Evolutionary conservation across 1,140 invertebrate genomes (phyloP).

Genomic region (Portunus trituberculatus): DNA sequence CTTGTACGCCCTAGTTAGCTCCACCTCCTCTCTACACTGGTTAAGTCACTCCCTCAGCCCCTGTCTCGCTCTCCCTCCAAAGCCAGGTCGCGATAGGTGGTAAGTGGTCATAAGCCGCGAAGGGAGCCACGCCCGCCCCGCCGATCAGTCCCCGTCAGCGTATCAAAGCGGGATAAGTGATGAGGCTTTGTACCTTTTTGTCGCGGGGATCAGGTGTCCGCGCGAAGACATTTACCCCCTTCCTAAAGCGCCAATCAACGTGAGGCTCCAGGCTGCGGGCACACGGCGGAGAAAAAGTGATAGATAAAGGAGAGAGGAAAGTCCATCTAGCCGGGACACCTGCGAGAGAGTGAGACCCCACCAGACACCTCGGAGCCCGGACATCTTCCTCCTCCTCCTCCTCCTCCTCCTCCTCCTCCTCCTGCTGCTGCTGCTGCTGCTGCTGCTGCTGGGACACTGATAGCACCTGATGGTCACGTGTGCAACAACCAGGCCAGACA

Average conservation of each 20-base stretch:
- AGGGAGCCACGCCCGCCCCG: not conserved
- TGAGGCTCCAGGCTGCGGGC: not conserved
- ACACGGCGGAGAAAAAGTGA: not conserved
- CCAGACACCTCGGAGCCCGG: not conserved
- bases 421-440: not conserved
- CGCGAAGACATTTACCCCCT: not conserved
- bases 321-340: not conserved
- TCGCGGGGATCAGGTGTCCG: not conserved
- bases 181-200: not conserved
- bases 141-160: conserved; percentile 5
- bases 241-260: not conserved
- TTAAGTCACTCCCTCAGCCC: no score
- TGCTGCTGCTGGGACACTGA: no score
- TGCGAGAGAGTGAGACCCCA: not conserved
- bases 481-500: no score
- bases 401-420: not conserved
- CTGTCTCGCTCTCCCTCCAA: no score
- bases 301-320: not conserved
- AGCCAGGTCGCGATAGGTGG: not conserved
- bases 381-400: not conserved
- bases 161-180: not conserved
- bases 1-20: no score
- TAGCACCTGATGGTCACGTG: no score
- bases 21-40: no score
- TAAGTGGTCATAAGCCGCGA: no score